Conservation (phyloP, 2,888 invertebrate genomes). For the Thymelicus lineola region DNA sequence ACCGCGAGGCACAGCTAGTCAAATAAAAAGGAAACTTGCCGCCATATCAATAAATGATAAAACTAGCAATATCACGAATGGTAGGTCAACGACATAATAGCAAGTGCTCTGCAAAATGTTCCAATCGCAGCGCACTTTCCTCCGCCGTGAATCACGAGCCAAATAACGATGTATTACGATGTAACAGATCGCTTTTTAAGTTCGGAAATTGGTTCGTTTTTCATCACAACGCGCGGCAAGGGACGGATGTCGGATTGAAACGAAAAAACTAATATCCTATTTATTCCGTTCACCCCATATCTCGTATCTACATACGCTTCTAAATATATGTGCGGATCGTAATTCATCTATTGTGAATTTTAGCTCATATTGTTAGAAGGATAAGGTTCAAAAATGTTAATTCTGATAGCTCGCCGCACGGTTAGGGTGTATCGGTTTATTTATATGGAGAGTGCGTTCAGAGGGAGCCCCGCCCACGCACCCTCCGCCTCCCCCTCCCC, state of each 20-base stretch:
- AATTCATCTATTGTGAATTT: slow-evolving; percentile 41
- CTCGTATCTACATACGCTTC: slow-evolving; percentile 44
- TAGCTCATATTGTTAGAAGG: slow-evolving; percentile 43
- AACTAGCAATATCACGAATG: too few species aligned
- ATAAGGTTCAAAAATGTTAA: slow-evolving; percentile 39
- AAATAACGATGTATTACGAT: slow-evolving; percentile 35
- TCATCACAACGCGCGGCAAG: slow-evolving; percentile 68
- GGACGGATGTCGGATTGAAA: slow-evolving; percentile 67
- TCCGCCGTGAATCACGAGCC: background rate
- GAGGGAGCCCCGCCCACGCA: slow-evolving; percentile 62
- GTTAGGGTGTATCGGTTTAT: slow-evolving; percentile 79
- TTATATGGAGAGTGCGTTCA: slow-evolving; percentile 80
- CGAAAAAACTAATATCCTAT: slow-evolving; percentile 79
- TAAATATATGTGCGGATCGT: slow-evolving; percentile 31
- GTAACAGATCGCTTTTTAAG: slow-evolving; percentile 62
- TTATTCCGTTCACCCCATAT: slow-evolving; percentile 67
- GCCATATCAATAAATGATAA: too few species aligned
- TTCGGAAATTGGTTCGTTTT: slow-evolving; percentile 77
- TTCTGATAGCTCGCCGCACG: slow-evolving; percentile 51
- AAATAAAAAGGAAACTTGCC: too few species aligned
- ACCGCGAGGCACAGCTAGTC: too few species aligned
- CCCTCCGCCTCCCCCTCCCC: slow-evolving; percentile 69
- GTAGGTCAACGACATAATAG: too few species aligned
- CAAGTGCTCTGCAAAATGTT: slow-evolving; percentile 1
- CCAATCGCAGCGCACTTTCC: background rate